These are phyloP conservation scores for Macheiramphus alcinus DNA, from an alignment of 2,113 vertebrate genomes.

Conservation along the genomic window DNA sequence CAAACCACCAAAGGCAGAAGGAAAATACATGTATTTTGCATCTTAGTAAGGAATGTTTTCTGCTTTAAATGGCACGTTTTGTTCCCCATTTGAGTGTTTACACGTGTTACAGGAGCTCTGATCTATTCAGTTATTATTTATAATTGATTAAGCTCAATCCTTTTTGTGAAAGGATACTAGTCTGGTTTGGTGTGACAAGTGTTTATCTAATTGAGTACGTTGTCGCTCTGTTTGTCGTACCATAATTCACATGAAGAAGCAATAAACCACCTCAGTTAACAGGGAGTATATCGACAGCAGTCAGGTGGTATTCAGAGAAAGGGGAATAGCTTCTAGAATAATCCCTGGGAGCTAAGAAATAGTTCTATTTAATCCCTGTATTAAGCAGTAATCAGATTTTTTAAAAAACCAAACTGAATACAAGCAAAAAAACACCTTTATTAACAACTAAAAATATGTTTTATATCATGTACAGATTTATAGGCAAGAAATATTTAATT, in stretches of 20 bases:
- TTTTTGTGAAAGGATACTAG: background rate
- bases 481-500: background rate
- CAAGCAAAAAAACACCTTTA: background rate
- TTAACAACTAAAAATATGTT: background rate
- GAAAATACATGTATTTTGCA: background rate
- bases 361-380: background rate
- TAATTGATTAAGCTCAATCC: background rate
- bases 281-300: background rate
- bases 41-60: background rate
- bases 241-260: background rate
- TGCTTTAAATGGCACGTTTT: background rate
- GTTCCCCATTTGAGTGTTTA: background rate
- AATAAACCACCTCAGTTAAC: background rate
- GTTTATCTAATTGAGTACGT: background rate
- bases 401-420: background rate
- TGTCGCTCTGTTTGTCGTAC: background rate
- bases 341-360: background rate
- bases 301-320: background rate
- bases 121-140: background rate
- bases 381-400: background rate
- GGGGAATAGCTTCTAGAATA: background rate
- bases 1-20: background rate
- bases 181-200: background rate
- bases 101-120: background rate
- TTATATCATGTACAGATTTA: background rate